Conservation (phyloP, 2,113 vertebrate species). For the Ursus arctos region DNA sequence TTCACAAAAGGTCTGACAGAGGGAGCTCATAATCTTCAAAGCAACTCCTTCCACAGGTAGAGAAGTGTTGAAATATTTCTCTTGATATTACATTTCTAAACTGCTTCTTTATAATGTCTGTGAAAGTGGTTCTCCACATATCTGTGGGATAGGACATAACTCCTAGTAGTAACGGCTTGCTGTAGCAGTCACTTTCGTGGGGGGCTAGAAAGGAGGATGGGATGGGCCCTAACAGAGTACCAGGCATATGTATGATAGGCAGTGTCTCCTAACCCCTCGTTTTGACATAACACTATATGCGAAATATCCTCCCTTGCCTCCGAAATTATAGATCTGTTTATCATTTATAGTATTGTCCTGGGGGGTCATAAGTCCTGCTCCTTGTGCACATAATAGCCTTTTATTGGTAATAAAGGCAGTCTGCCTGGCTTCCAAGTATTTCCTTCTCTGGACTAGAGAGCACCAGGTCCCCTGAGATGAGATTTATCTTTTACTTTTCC, state of each 20-base stretch:
- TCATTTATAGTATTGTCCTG: neutral
- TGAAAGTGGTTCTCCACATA: neutral
- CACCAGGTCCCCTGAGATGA: neutral
- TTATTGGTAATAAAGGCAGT: slow-evolving; percentile 15
- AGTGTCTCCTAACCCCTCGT: neutral
- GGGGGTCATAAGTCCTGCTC: neutral
- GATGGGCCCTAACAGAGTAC: neutral
- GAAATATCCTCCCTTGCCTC: neutral
- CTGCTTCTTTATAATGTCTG: neutral
- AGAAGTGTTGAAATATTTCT: slow-evolving; percentile 23
- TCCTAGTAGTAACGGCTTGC: neutral
- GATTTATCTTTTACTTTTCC: slow-evolving; percentile 47
- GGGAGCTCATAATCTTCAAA: neutral
- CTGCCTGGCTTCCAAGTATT: slow-evolving; percentile 12
- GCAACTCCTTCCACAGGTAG: neutral
- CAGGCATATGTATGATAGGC: neutral
- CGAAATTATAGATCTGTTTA: neutral
- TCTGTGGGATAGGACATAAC: neutral
- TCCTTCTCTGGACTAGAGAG: slow-evolving; percentile 42
- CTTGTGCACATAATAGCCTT: neutral
- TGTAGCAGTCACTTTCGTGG: neutral
- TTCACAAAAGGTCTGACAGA: neutral
- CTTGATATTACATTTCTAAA: slow-evolving; percentile 7
- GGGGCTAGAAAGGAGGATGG: neutral
- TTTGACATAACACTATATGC: neutral